phyloP scores from a whole-genome alignment of 2,797 vertebrate genomes.

The Betta splendens region DNA sequence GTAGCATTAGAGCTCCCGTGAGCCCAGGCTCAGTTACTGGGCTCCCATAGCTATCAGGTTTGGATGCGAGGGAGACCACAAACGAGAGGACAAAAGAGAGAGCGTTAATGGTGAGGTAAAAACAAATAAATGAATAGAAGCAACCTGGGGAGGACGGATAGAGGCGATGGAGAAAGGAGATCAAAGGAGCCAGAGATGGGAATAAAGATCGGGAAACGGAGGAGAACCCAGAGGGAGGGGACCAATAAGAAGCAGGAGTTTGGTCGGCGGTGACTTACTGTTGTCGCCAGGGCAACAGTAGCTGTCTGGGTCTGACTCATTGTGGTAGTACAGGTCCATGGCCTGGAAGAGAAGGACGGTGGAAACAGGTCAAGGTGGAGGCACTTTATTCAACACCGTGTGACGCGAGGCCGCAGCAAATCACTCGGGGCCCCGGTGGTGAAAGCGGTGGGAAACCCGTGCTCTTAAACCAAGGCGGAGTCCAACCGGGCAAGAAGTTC shows the following conservation, averaged over 20 bases:
- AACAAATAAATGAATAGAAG: constrained; percentile 38
- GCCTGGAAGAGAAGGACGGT: constrained; percentile 70
- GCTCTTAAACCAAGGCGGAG: constrained; percentile 26
- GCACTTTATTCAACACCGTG: background rate
- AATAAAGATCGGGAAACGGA: constrained; percentile 27
- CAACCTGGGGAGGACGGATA: background rate
- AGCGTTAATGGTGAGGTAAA: constrained; percentile 10
- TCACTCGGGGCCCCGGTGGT: constrained; percentile 14
- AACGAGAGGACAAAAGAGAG: constrained; percentile 15
- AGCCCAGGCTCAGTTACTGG: constrained; percentile 23
- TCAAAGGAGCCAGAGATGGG: constrained; percentile 1
- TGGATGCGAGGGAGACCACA: constrained; percentile 14
- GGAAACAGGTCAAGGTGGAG: constrained; percentile 6
- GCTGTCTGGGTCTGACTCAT: constrained; percentile 78
- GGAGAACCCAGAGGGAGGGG: constrained; percentile 23
- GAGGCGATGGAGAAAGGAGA: constrained; percentile 18
- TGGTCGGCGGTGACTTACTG: constrained; percentile 74
- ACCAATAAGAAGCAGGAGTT: constrained; percentile 47
- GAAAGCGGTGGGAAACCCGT: constrained; percentile 32
- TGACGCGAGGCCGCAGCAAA: constrained; percentile 45
- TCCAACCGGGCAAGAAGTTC: constrained; percentile 3
- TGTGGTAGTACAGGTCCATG: constrained; percentile 85
- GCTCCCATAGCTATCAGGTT: constrained; percentile 8
- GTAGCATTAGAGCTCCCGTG: constrained; percentile 12
- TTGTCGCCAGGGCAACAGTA: constrained; percentile 80